phyloP scores from a whole-genome alignment of 2,888 invertebrate genomes.

The Syrista parreyssii region DNA sequence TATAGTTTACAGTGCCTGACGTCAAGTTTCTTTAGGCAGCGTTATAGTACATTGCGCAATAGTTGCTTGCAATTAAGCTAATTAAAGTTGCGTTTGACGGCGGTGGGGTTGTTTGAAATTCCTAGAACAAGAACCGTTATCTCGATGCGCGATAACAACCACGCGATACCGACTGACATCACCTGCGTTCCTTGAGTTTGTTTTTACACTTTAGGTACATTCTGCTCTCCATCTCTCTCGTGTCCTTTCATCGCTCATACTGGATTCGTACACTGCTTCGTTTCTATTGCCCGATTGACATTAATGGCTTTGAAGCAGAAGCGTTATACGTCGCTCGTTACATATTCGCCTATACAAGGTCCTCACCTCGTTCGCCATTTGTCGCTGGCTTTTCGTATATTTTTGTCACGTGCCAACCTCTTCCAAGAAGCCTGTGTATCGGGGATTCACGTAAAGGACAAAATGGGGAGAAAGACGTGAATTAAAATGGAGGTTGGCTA shows the following conservation, averaged over 20 bases:
- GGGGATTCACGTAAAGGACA: neutral
- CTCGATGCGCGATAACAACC: neutral
- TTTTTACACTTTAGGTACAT: neutral
- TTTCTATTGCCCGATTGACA: neutral
- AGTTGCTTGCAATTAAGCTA: neutral
- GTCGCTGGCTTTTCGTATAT: neutral
- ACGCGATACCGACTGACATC: neutral
- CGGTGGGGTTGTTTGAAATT: neutral
- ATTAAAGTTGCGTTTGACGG: neutral
- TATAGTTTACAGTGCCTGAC: neutral
- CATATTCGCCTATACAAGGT: neutral
- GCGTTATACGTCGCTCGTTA: neutral
- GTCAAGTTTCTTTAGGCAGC: neutral
- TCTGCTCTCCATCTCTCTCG: neutral
- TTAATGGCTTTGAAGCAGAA: neutral
- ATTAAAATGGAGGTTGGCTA: neutral
- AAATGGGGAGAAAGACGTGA: neutral
- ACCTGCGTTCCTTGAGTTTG: neutral
- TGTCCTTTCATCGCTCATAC: neutral
- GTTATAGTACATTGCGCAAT: neutral
- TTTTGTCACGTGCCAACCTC: neutral
- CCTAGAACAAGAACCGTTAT: neutral
- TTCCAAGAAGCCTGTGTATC: neutral
- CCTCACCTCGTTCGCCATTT: neutral
- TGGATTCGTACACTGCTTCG: neutral